Base-by-base conservation (phyloP, 2,113 vertebrate species). In the Micronisus gabar region DNA sequence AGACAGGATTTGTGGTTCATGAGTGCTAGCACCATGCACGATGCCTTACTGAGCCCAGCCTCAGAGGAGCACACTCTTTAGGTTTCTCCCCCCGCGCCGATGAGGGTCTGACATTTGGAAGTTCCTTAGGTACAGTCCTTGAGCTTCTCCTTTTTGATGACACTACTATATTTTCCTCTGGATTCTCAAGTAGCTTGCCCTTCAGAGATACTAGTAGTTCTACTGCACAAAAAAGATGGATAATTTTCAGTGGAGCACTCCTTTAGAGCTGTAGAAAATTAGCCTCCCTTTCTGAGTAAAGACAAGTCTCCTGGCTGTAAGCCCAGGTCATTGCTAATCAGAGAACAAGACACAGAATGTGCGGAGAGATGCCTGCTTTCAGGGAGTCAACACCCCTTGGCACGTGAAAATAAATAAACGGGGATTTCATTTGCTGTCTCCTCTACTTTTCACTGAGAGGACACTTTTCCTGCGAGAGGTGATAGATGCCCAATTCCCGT, bases 271-370 rank as follows among this genome's bases (percentile, higher is more conserved):
- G 26, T 15, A 61, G 48, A 86, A 74, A 72, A 63, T 61, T 34
- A 86, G 11, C 25, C 27, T 78, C 23, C 27, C 30, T 59, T 61
- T 26, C 6, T 11, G 9, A 73, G 36, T 48, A 47, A 72, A 74
- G 52, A 15, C 6, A 61, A 73, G 15, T 7, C 38, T 70, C 8
- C 38, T 30, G 52, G 22, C 32, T 50, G 15, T 29, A 16, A 84
- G 17, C 32, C 65, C 67, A 71, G 32, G 61, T 58, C 45, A 74
- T 14, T 2, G 0, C 13, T 71, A 81, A 63, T 36, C 41, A 55
- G 63, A 40, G 21, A 84, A 34, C 0, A 0, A 40, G 27, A 40
- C 7, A 29, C 10, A 48, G 18, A 58, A 23, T 0, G 0, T 11
- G 16, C 10, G 30, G 43, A 59, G 26, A 87, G 19, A 18, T 19